A percentile compares a stretch with the other conserved stretches of the same genome.
phyloP scores from a whole-genome alignment of 2,888 invertebrate species.

The Ochropleura leucogaster region DNA sequence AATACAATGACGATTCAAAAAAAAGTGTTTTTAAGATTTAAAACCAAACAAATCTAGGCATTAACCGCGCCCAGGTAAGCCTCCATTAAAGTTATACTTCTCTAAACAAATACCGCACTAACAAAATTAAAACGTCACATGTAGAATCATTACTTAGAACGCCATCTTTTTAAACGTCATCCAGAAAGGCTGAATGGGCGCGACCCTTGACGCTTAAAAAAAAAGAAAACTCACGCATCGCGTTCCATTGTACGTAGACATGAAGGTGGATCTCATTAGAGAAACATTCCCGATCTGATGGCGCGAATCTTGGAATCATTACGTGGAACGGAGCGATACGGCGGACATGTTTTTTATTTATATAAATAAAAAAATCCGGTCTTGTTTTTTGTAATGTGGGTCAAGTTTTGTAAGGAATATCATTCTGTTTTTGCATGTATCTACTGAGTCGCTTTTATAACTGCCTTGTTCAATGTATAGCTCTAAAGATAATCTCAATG shows the following conservation, averaged over 20 bases:
- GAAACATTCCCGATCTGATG: conserved; percentile 86
- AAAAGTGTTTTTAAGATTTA: not conserved
- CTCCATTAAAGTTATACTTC: conserved; percentile 30
- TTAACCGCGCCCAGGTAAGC: not conserved
- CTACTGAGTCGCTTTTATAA: not conserved
- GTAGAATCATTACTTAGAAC: conserved; percentile 88
- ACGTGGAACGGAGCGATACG: conserved; percentile 80
- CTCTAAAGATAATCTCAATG: no score
- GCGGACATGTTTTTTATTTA: conserved; percentile 53
- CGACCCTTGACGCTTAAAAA: conserved; percentile 84
- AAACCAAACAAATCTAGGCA: not conserved
- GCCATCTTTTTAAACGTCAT: conserved; percentile 86
- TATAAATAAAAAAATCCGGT: conserved; percentile 30
- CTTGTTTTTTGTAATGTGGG: conserved; percentile 41
- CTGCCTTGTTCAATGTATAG: not conserved
- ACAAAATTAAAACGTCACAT: conserved; percentile 72
- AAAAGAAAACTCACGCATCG: conserved; percentile 86
- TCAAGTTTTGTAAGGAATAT: conserved; percentile 33
- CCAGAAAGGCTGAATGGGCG: conserved; percentile 82
- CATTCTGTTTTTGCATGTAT: not conserved
- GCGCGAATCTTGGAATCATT: conserved; percentile 89
- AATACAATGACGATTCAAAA: not conserved
- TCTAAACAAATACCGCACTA: conserved; percentile 66
- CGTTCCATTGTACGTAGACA: conserved; percentile 87
- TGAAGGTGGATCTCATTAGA: conserved; percentile 89